Conservation (phyloP, 1,140 invertebrate genomes). For the Amyelois transitella region DNA sequence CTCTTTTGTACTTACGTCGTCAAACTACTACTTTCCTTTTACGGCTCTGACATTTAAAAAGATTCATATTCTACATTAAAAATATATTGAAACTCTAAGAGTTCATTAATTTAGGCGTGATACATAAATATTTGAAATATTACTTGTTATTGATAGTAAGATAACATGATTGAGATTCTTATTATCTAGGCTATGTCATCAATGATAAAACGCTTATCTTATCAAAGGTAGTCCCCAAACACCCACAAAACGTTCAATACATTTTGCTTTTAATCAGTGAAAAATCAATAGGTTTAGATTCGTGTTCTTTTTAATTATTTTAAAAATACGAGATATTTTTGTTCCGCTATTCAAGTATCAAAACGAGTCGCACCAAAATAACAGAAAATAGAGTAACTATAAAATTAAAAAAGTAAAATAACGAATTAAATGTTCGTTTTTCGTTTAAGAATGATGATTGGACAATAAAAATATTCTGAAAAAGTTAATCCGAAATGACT, state of each 20-base stretch:
- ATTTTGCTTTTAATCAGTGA: background rate
- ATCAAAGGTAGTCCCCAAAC: slow-evolving; percentile 26
- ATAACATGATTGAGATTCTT: background rate
- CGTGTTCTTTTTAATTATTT: background rate
- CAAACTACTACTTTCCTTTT: too few species aligned
- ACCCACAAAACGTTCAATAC: background rate
- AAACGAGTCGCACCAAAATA: background rate
- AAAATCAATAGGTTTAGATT: background rate
- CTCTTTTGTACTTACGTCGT: too few species aligned
- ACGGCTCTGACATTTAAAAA: too few species aligned
- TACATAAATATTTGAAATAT: background rate
- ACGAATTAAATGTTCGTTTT: too few species aligned
- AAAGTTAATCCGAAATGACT: too few species aligned
- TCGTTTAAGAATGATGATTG: too few species aligned
- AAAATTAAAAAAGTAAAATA: too few species aligned
- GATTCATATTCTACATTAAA: too few species aligned
- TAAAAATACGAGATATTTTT: background rate
- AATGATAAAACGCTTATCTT: slow-evolving; percentile 27
- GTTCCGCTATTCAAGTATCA: background rate
- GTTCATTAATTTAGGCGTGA: too few species aligned
- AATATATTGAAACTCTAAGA: too few species aligned
- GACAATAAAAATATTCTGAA: too few species aligned
- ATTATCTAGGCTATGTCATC: slow-evolving; percentile 29
- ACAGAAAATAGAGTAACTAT: too few species aligned
- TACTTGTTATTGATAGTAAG: background rate